These are phyloP conservation scores for Eupristina koningsbergeri DNA, from an alignment of 1,140 invertebrate species.

Conservation along the genomic window DNA sequence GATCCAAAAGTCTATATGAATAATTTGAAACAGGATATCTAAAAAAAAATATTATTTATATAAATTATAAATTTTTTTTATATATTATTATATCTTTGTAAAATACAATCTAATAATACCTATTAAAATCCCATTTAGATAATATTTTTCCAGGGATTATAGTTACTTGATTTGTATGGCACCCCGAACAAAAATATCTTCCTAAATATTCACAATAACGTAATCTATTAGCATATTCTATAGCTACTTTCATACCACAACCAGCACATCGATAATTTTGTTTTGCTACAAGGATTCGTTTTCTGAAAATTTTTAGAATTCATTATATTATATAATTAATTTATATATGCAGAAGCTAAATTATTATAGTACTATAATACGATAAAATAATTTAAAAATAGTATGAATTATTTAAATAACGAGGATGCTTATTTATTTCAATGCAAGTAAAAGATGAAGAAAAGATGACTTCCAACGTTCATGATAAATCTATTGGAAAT, in stretches of 20 bases:
- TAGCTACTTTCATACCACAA: constrained; percentile 86
- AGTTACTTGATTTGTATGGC: constrained; percentile 84
- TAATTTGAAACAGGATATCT: constrained; percentile 88
- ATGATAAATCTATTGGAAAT: no score
- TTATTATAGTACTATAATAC: no score
- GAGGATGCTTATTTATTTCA: no score
- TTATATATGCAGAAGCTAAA: no score
- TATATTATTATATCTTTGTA: not conserved
- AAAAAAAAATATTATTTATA: constrained; percentile 35
- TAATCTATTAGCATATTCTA: constrained; percentile 81
- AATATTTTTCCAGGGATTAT: constrained; percentile 84
- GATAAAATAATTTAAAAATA: no score
- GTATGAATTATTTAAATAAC: no score
- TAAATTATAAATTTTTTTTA: not conserved
- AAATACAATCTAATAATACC: constrained; percentile 62
- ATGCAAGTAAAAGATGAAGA: no score
- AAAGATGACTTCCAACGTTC: no score
- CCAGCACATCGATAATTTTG: constrained; percentile 90
- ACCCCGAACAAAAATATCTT: constrained; percentile 91
- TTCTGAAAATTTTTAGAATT: constrained; percentile 67
- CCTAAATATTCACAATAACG: constrained; percentile 90
- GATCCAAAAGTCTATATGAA: constrained; percentile 83
- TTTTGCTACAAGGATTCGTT: constrained; percentile 78
- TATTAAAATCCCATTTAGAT: constrained; percentile 76
- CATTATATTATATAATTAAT: not conserved